These are phyloP conservation scores for Callosobruchus maculatus DNA, from an alignment of 2,888 invertebrate genomes.

Conservation along the genomic window DNA sequence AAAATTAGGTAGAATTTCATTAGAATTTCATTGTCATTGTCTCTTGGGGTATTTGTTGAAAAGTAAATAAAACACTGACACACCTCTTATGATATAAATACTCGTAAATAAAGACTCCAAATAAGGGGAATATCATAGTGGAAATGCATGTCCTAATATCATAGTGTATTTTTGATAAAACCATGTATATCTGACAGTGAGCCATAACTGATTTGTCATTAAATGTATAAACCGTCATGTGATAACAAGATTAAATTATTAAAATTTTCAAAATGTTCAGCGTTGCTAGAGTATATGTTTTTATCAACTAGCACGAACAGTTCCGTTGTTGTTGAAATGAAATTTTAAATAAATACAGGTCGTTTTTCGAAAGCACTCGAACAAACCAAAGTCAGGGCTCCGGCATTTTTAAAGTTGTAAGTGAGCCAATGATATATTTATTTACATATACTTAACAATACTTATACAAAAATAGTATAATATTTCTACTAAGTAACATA, in stretches of 20 bases:
- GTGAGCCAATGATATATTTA: slow-evolving; percentile 42
- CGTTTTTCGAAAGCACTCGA: slow-evolving; percentile 11
- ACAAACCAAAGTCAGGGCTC: slow-evolving; percentile 22
- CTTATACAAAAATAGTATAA: slow-evolving; percentile 44
- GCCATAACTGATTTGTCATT: neutral
- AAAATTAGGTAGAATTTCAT: neutral
- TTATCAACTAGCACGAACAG: neutral
- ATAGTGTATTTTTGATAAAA: neutral
- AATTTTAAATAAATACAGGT: neutral
- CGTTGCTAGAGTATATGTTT: neutral
- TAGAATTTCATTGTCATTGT: neutral
- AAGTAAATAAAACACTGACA: neutral
- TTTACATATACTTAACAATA: slow-evolving; percentile 43
- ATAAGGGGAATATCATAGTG: neutral
- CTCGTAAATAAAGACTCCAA: neutral
- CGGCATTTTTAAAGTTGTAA: slow-evolving; percentile 26
- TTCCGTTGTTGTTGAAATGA: neutral
- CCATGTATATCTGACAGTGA: neutral
- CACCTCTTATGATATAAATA: neutral
- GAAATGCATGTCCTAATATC: neutral
- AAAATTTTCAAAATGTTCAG: neutral
- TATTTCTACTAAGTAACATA: slow-evolving; percentile 50
- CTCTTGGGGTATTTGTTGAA: neutral
- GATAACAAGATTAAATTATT: neutral
- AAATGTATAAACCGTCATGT: neutral